phyloP scores from a whole-genome alignment of 2,113 vertebrate species.

The Butorides virescens region DNA sequence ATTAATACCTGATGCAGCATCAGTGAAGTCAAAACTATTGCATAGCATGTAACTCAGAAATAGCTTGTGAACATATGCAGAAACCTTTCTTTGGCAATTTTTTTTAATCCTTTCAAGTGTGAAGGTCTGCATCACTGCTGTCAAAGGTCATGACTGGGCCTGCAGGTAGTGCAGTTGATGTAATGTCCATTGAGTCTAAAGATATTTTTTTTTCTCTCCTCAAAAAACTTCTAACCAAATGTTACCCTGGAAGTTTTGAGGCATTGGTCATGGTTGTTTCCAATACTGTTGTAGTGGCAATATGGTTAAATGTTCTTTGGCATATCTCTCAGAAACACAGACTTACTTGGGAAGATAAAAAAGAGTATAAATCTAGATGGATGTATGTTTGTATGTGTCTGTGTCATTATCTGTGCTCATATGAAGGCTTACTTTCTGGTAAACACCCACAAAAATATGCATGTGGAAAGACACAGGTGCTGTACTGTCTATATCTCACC shows the following conservation, averaged over 20 bases:
- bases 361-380: neutral
- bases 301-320: neutral
- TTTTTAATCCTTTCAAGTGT: neutral
- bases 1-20: neutral
- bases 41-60: neutral
- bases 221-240: neutral
- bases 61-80: neutral
- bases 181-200: neutral
- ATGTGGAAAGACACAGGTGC: neutral
- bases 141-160: neutral
- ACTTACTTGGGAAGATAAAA: neutral
- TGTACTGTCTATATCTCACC: neutral
- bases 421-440: neutral
- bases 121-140: neutral
- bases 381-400: neutral
- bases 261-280: neutral
- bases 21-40: neutral
- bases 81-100: neutral
- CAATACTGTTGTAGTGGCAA: neutral
- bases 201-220: neutral
- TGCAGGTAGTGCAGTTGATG: neutral
- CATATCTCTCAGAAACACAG: neutral
- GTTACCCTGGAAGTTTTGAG: neutral
- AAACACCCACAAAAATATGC: neutral
- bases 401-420: neutral